Percentiles rank a stretch among this genome's conserved stretches.
Evolutionary conservation across 2,888 invertebrate species (phyloP).

Genomic region (Pogonocherus hispidulus): DNA sequence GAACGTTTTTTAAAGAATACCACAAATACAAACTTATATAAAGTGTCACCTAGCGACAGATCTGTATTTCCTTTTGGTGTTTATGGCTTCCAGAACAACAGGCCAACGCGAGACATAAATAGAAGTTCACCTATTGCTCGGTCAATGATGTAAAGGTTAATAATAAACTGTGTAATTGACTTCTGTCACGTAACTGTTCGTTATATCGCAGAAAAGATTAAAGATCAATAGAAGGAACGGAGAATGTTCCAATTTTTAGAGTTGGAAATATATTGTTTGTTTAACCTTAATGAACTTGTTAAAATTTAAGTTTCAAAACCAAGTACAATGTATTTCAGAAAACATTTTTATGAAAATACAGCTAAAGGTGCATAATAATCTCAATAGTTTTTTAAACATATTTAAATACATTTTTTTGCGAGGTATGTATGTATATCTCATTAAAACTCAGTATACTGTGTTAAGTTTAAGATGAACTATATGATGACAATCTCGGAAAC

Average conservation of each 20-base stretch:
- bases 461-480: too few relatives aligned
- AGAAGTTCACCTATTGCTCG: not conserved
- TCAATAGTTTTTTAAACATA: too few relatives aligned
- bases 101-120: not conserved
- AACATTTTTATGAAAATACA: too few relatives aligned
- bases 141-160: conserved; percentile 1
- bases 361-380: too few relatives aligned
- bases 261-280: not conserved
- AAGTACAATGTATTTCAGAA: not conserved
- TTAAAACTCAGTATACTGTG: too few relatives aligned
- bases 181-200: not conserved
- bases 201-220: not conserved
- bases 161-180: not conserved
- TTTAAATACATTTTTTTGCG: too few relatives aligned
- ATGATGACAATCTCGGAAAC: too few relatives aligned
- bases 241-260: not conserved
- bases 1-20: too few relatives aligned
- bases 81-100: not conserved
- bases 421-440: too few relatives aligned
- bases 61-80: too few relatives aligned
- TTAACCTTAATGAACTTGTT: not conserved
- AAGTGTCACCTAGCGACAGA: too few relatives aligned
- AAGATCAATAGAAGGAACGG: not conserved
- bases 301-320: not conserved
- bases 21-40: too few relatives aligned